These are phyloP conservation scores for Cephus runcator DNA, from an alignment of 2,888 invertebrate genomes.

Conservation along the genomic window DNA sequence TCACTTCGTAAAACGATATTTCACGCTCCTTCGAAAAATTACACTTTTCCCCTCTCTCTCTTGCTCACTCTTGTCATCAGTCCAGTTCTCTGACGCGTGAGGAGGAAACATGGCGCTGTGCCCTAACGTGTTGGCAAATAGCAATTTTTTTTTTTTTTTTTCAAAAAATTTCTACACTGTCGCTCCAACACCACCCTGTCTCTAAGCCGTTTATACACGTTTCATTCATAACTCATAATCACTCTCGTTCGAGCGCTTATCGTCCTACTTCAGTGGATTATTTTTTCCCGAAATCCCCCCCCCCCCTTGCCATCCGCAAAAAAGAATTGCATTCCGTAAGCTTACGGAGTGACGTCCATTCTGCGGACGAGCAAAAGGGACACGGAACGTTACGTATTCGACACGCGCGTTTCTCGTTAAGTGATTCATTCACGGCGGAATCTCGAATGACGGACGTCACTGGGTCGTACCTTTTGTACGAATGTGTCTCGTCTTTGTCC, in stretches of 20 bases:
- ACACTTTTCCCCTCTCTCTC: background rate
- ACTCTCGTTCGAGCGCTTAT: background rate
- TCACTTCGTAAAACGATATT: background rate
- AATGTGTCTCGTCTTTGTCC: background rate
- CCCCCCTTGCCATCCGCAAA: too few species aligned
- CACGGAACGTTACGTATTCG: slow-evolving; percentile 40
- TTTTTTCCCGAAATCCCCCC: too few species aligned
- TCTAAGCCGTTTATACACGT: background rate
- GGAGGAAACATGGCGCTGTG: background rate
- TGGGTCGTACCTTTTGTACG: slow-evolving; percentile 22
- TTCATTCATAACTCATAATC: background rate
- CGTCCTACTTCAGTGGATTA: background rate
- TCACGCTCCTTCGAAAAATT: background rate
- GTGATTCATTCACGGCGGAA: slow-evolving; percentile 50
- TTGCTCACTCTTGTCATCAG: background rate
- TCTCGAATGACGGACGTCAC: slow-evolving; percentile 25
- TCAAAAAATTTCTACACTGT: background rate
- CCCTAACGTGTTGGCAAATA: background rate
- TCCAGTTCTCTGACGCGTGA: background rate
- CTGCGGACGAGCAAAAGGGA: slow-evolving; percentile 5
- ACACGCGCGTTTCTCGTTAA: slow-evolving; percentile 44
- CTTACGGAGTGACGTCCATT: background rate
- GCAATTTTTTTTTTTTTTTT: background rate
- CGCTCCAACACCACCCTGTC: background rate
- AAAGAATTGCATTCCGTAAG: background rate